Evolutionary conservation across 1,140 invertebrate species (phyloP), one percentile per base, ranked within the genome.

Genomic region (Pollicipes pollicipes): DNA sequence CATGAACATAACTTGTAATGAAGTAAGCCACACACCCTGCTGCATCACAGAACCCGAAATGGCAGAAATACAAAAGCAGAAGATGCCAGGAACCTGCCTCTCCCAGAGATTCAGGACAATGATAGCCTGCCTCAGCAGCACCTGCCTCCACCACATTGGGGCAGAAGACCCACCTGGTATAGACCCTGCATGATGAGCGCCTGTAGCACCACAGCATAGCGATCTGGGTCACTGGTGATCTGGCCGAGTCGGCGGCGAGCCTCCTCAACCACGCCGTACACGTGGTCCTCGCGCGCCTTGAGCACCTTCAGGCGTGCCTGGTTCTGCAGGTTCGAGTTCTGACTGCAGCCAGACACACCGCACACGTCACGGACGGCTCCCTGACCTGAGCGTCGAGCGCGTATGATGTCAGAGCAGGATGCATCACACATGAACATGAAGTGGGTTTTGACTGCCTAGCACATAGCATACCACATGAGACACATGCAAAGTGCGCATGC

Each of bases 321-420:
- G 81, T 99, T 99, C 76, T 97, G 84, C 90, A 98, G 93, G 79
- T 98, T 99, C 10, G 95, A 98, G 70, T 93, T 96, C 84, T 99
- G 95, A 82, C 92, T 96, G 80, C 66, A 17, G 35, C 6, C 6
- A 35, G 35, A n/a, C n/a, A n/a, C n/a, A n/a, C n/a, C n/a, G n/a
- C n/a, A n/a, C n/a, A n/a, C n/a, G n/a, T n/a, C n/a, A n/a, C n/a
- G n/a, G n/a, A n/a, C n/a, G n/a, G n/a, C n/a, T n/a, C n/a, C n/a
- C n/a, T n/a, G n/a, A n/a, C n/a, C n/a, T n/a, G n/a, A n/a, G n/a
- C n/a, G n/a, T n/a, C n/a, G n/a, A n/a, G n/a, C n/a, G n/a, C n/a
- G n/a, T n/a, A n/a, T n/a, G n/a, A n/a, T n/a, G n/a, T n/a, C n/a
- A n/a, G n/a, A n/a, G n/a, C n/a, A n/a, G n/a, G n/a, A n/a, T n/a